phyloP scores from a whole-genome alignment of 2,888 invertebrate species.

The Uloborus plumipes region DNA sequence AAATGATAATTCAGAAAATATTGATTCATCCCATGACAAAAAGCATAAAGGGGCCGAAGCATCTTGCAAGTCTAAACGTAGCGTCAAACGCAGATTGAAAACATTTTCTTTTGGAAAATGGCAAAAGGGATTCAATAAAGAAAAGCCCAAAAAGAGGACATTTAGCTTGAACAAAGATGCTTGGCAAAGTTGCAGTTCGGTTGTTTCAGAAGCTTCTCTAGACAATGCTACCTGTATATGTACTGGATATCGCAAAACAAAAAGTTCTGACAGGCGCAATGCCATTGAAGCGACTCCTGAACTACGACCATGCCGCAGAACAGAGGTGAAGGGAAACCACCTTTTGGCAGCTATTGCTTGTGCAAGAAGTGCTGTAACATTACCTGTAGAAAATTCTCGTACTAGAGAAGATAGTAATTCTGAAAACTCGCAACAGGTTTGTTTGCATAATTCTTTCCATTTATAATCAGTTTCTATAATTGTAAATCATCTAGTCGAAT shows the following conservation, averaged over 20 bases:
- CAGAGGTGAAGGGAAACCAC: slow-evolving; percentile 15
- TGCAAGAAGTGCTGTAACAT: slow-evolving; percentile 14
- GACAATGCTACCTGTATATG: slow-evolving; percentile 75
- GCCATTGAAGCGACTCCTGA: background rate
- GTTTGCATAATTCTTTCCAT: background rate
- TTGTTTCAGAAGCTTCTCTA: slow-evolving; percentile 64
- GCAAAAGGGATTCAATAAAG: slow-evolving; percentile 61
- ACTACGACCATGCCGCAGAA: background rate
- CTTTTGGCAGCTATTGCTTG: slow-evolving; percentile 33
- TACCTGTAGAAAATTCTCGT: slow-evolving; percentile 4
- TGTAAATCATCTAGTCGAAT: too few species aligned
- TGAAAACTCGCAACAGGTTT: slow-evolving; percentile 34
- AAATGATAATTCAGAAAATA: slow-evolving; percentile 42
- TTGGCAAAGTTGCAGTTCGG: slow-evolving; percentile 54
- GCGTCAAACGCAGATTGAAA: slow-evolving; percentile 64
- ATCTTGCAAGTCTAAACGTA: slow-evolving; percentile 45
- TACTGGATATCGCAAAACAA: slow-evolving; percentile 79
- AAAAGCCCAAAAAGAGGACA: slow-evolving; percentile 51
- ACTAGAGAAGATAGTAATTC: background rate
- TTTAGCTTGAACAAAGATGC: slow-evolving; percentile 53
- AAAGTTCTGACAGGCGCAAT: slow-evolving; percentile 66
- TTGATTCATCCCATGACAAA: slow-evolving; percentile 29
- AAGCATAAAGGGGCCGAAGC: slow-evolving; percentile 40
- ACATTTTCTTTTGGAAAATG: slow-evolving; percentile 66
- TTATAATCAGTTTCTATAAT: too few species aligned